These are phyloP conservation scores for Schrankia costaestrigalis DNA, from an alignment of 2,888 invertebrate species.

Conservation along the genomic window DNA sequence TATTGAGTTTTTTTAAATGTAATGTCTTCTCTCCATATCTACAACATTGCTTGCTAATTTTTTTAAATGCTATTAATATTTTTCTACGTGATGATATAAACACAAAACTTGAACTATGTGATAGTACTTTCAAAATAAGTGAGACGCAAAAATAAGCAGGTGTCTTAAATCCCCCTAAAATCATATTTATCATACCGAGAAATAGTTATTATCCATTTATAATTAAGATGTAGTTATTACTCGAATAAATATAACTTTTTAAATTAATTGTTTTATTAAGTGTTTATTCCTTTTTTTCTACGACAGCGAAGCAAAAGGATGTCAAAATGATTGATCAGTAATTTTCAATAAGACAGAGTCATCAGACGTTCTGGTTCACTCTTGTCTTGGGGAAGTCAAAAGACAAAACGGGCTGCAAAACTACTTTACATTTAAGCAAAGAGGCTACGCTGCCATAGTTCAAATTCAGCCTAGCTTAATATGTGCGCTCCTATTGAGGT, in stretches of 20 bases:
- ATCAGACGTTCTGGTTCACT: too few species aligned
- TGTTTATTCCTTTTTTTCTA: not conserved
- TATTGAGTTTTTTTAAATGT: conserved; percentile 27
- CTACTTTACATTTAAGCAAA: too few species aligned
- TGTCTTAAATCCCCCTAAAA: conserved; percentile 69
- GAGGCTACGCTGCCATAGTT: too few species aligned
- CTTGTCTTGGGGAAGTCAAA: too few species aligned
- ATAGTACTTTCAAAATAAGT: conserved; percentile 59
- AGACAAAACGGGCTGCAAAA: too few species aligned
- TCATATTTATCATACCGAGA: conserved; percentile 77
- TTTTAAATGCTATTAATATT: conserved; percentile 64
- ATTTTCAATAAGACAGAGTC: too few species aligned
- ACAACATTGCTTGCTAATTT: conserved; percentile 53
- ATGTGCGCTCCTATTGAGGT: too few species aligned
- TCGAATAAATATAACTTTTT: conserved; percentile 82
- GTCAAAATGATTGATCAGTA: too few species aligned
- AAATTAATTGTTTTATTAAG: conserved; percentile 45
- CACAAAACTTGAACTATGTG: conserved; percentile 67
- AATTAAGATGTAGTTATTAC: conserved; percentile 82
- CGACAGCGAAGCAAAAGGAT: not conserved
- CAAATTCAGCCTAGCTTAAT: too few species aligned
- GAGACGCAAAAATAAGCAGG: conserved; percentile 55
- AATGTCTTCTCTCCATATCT: conserved; percentile 51
- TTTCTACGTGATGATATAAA: conserved; percentile 61
- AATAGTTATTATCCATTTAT: conserved; percentile 78